Conservation (phyloP, 2,888 invertebrate genomes). For the Caprella mutica region DNA sequence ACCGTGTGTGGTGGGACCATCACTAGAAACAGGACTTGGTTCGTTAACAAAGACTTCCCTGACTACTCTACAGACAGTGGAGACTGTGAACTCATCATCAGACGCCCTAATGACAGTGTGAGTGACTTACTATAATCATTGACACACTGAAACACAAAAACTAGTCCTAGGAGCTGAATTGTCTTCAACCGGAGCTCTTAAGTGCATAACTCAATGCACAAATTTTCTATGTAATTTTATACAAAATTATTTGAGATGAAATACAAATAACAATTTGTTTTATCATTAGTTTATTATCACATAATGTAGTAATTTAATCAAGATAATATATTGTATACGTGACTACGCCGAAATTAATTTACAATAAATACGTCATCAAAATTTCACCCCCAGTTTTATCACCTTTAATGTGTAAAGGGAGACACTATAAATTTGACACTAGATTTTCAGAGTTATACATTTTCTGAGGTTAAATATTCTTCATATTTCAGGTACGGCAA, state of each 20-base stretch:
- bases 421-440: not conserved
- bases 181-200: not conserved
- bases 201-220: not conserved
- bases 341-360: too few species aligned
- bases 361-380: not conserved
- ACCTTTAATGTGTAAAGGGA: not conserved
- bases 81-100: slow-evolving; percentile 11
- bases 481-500: slow-evolving; percentile 1
- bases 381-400: not conserved
- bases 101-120: slow-evolving; percentile 4
- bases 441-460: not conserved
- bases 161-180: not conserved
- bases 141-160: not conserved
- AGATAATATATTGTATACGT: too few species aligned
- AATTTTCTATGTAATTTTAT: too few species aligned
- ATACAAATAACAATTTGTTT: too few species aligned
- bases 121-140: not conserved
- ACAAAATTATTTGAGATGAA: too few species aligned
- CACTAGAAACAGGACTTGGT: slow-evolving; percentile 10
- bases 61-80: slow-evolving; percentile 6
- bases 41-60: slow-evolving; percentile 20
- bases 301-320: too few species aligned
- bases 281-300: too few species aligned
- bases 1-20: slow-evolving; percentile 11
- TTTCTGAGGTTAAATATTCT: not conserved